Base-by-base conservation (phyloP, 1,140 invertebrate genomes). In the Aphaenogaster ashmeadi region DNA sequence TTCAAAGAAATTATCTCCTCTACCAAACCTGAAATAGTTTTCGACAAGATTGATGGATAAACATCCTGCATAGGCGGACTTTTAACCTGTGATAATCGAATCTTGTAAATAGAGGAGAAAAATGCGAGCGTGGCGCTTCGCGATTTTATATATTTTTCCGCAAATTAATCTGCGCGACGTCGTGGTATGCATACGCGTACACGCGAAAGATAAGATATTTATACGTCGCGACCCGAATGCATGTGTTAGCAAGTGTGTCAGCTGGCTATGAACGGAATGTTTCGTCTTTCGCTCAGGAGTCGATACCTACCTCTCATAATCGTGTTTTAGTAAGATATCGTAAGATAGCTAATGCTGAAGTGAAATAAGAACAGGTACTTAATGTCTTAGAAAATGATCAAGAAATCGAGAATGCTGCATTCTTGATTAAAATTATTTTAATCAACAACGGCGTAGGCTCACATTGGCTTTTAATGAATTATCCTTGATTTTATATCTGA, bases 171-270 rank as follows among this genome's bases (percentile, higher is more conserved):
- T 75, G 13, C 27, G 54, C 3, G 41, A 18, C 33, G 47, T 18
- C 54, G 21, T 21, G 62, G 15, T 84, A 75, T 60, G 33, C 44
- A 33, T 62, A 60, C 44, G n/a, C 1, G 5, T 47, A 44, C 64
- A 62, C 38, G 54, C 41, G 27, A 50, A 33, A 75, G 69, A 74
- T 84, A 84, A 84, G 80, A 84, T 84, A 84, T 84, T 84, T 84
- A 75, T 84, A 75, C 41, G 13, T 74, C 41, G 69, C 54, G 80
- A 84, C 80, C 69, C 69, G 80, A 74, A 84, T 84, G 69, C 80
- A 84, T 84, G 41, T 44, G 69, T 84, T 75, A 62, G 44, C 69
- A 84, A 84, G 80, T 84, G 8, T 75, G 80, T 74, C 80, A 74
- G 18, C 27, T 84, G 80, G 27, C 54, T 84, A 62, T 47, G 56